Percentiles rank a stretch among this genome's conserved stretches.
phyloP scores from a whole-genome alignment of 2,888 invertebrate species.

The Hanleya hanleyi region DNA sequence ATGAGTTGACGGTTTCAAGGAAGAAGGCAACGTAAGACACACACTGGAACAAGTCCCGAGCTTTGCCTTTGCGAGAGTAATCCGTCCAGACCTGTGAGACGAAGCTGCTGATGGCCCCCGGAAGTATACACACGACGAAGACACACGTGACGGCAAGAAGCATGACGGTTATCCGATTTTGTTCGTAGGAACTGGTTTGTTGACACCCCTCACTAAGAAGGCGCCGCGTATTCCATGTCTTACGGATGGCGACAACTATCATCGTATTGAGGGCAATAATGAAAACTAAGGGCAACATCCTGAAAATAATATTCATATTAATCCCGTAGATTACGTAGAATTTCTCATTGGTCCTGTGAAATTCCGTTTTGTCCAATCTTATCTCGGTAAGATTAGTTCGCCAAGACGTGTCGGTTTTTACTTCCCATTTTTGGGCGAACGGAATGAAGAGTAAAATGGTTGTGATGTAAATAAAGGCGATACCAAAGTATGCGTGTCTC shows the following conservation, averaged over 20 bases:
- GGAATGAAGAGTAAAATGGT: constrained; percentile 59
- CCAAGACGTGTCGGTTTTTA: constrained; percentile 18
- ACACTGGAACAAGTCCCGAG: constrained; percentile 46
- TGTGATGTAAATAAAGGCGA: constrained; percentile 47
- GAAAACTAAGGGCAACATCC: constrained; percentile 54
- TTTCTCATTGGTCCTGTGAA: constrained; percentile 48
- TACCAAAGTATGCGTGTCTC: constrained; percentile 46
- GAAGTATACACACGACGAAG: constrained; percentile 60
- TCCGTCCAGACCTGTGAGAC: constrained; percentile 42
- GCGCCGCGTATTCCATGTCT: constrained; percentile 43
- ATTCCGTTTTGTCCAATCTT: constrained; percentile 42
- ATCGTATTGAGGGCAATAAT: constrained; percentile 50
- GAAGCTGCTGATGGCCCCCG: constrained; percentile 61
- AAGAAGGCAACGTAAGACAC: constrained; percentile 53
- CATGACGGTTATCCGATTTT: constrained; percentile 58
- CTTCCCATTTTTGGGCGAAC: constrained; percentile 52
- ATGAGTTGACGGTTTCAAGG: constrained; percentile 60
- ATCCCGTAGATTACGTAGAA: constrained; percentile 55
- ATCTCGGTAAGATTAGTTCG: constrained; percentile 37
- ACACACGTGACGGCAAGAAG: constrained; percentile 56
- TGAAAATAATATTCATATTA: constrained; percentile 53
- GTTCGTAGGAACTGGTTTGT: constrained; percentile 38
- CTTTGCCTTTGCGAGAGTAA: constrained; percentile 47
- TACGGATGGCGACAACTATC: constrained; percentile 50
- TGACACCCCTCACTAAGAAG: constrained; percentile 29